Conservation (phyloP, 1,140 invertebrate genomes). For the Rhopalosiphum maidis region DNA sequence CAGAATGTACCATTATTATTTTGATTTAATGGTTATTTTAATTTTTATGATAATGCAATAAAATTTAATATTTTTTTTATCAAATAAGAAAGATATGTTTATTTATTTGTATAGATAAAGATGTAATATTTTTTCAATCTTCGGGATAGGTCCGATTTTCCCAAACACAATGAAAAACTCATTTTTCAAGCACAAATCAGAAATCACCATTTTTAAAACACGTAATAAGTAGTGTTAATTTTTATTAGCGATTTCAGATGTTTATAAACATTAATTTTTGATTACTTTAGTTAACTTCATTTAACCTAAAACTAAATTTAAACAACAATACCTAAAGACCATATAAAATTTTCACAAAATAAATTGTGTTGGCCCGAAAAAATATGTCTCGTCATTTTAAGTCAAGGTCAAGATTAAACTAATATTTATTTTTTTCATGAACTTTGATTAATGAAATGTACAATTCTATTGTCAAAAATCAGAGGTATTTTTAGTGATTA, state of each 20-base stretch:
- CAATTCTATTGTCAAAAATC: not conserved
- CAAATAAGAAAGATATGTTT: not conserved
- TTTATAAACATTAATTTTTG: not conserved
- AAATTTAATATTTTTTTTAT: not conserved
- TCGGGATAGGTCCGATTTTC: not conserved
- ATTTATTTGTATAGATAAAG: not conserved
- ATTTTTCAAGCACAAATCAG: no score
- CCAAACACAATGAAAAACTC: no score
- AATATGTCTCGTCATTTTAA: not conserved
- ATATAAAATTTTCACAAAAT: not conserved
- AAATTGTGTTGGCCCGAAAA: not conserved
- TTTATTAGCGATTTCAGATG: not conserved
- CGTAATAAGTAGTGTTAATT: no score
- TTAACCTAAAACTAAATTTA: not conserved
- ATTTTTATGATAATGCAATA: not conserved
- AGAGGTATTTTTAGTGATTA: not conserved
- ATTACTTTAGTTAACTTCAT: not conserved
- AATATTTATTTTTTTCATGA: not conserved
- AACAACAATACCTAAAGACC: not conserved
- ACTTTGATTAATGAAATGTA: not conserved
- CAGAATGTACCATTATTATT: not conserved
- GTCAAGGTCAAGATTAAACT: not conserved
- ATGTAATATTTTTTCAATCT: not conserved
- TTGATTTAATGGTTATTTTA: not conserved
- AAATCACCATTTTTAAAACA: no score